phyloP scores from a whole-genome alignment of 2,797 vertebrate species.

The Lateolabrax maculatus region DNA sequence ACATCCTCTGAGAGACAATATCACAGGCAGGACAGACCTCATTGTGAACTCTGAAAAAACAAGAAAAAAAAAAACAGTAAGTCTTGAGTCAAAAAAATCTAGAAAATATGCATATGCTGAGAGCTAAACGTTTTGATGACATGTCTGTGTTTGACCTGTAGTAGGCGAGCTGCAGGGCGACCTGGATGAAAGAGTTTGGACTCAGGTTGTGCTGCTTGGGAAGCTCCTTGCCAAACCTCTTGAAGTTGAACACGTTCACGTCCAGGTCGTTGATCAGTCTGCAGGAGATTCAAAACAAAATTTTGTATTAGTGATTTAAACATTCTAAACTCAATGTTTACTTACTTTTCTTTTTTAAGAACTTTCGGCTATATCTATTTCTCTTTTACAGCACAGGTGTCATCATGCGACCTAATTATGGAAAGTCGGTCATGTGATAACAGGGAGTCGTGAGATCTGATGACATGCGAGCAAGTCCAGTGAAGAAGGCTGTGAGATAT shows the following conservation, averaged over 20 bases:
- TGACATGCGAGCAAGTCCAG: not conserved
- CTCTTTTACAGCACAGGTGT: not conserved
- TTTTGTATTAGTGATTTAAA: not conserved
- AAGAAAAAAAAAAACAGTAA: not conserved
- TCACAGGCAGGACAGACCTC: slow-evolving; percentile 86
- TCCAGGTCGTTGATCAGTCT: slow-evolving; percentile 91
- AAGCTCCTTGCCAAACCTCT: slow-evolving; percentile 87
- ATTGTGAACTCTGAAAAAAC: slow-evolving; percentile 81
- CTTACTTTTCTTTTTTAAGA: too few species aligned
- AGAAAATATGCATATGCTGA: too few species aligned
- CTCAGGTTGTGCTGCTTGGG: slow-evolving; percentile 84
- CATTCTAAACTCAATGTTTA: not conserved
- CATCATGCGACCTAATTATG: not conserved
- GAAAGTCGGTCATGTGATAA: not conserved
- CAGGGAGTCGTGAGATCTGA: not conserved
- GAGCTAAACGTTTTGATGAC: not conserved
- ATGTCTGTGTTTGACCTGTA: slow-evolving; percentile 71
- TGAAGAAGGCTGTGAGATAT: not conserved
- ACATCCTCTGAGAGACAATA: slow-evolving; percentile 86
- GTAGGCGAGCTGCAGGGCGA: slow-evolving; percentile 88
- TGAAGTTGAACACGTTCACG: slow-evolving; percentile 89
- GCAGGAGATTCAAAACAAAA: slow-evolving; percentile 1
- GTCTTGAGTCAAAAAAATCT: too few species aligned
- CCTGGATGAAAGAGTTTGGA: slow-evolving; percentile 89
- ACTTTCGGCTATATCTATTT: not conserved